Evolutionary conservation across 2,888 invertebrate genomes (phyloP).

Genomic region (Coelogynopora nodosa): DNA sequence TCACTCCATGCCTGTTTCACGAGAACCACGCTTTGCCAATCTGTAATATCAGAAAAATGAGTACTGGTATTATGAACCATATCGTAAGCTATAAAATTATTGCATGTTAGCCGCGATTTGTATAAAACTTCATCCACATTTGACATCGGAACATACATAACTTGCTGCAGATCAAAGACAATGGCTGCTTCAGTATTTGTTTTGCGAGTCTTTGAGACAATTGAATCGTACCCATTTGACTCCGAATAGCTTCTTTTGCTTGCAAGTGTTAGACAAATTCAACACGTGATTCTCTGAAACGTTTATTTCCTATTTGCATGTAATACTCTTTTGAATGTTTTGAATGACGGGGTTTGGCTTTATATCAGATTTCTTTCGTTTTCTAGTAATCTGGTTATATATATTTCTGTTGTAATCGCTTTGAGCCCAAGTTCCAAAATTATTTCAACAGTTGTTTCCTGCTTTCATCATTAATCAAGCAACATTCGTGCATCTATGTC

Average conservation of each 20-base stretch:
- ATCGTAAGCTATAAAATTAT: neutral
- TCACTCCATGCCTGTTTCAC: too few relatives aligned
- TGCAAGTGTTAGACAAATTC: neutral
- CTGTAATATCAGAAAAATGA: neutral
- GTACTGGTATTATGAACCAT: neutral
- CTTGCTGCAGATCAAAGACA: neutral
- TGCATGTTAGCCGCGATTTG: neutral
- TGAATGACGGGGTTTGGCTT: neutral
- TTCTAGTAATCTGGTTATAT: neutral
- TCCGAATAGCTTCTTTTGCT: neutral
- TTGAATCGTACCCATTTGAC: neutral
- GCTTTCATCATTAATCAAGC: neutral
- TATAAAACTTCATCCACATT: neutral
- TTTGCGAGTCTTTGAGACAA: neutral
- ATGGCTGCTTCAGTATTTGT: neutral
- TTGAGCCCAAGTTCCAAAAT: neutral
- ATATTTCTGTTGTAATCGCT: neutral
- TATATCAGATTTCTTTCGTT: neutral
- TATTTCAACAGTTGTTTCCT: neutral
- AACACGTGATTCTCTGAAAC: neutral
- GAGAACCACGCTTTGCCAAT: neutral
- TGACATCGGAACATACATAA: neutral
- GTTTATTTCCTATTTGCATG: neutral
- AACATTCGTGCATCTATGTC: neutral
- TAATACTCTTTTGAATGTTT: neutral